Conservation (phyloP, 2,797 vertebrate species). For the Taeniopygia guttata region DNA sequence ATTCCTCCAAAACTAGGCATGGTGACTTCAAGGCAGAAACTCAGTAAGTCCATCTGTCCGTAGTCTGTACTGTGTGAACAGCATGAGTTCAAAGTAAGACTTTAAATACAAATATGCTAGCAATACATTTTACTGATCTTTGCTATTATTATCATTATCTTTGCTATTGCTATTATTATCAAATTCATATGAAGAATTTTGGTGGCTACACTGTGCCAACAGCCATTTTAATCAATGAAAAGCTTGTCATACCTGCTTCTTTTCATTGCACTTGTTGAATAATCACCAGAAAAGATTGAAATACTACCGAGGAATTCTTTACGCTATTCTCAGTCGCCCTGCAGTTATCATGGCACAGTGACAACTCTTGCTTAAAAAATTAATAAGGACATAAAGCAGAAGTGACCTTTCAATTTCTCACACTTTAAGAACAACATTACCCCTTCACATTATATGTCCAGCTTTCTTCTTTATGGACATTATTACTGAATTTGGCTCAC, state of each 20-base stretch:
- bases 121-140: not conserved
- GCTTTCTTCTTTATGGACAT: not conserved
- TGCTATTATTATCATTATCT: not conserved
- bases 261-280: not conserved
- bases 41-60: not conserved
- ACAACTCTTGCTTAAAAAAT: not conserved
- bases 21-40: not conserved
- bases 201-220: not conserved
- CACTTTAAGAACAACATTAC: not conserved
- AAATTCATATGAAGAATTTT: not conserved
- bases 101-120: not conserved
- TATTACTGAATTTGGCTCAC: not conserved
- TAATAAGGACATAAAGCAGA: not conserved
- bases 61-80: not conserved
- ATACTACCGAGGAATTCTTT: not conserved
- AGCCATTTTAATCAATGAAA: not conserved
- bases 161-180: not conserved
- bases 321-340: not conserved
- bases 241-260: not conserved
- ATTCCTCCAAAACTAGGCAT: accelerated
- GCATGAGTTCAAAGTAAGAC: not conserved
- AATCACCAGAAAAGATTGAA: not conserved
- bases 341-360: not conserved
- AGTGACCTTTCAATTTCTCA: not conserved
- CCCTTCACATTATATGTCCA: not conserved